Evolutionary conservation across 2,113 vertebrate genomes (phyloP).

Genomic region (Cacatua alba): DNA sequence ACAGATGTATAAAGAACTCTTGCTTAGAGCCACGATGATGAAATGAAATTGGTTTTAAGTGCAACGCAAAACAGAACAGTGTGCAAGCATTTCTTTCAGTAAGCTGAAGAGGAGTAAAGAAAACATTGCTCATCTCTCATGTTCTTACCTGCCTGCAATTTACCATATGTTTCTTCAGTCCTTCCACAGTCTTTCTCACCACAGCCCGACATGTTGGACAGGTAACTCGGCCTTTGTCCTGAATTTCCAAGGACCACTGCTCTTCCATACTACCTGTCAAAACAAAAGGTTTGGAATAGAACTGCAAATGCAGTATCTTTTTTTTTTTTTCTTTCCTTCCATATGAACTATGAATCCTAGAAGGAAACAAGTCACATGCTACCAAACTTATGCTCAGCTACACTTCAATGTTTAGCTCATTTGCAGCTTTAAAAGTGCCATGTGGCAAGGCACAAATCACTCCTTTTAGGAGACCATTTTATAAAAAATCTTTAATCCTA

Average conservation of each 20-base stretch:
- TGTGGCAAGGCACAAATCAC: background rate
- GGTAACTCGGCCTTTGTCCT: slow-evolving; percentile 87
- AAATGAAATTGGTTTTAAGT: background rate
- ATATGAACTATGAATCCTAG: background rate
- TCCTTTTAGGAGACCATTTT: background rate
- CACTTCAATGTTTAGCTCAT: background rate
- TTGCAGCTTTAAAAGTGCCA: background rate
- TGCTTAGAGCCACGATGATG: background rate
- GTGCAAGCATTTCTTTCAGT: background rate
- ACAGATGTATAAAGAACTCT: background rate
- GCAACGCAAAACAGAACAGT: background rate
- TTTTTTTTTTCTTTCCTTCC: accelerated
- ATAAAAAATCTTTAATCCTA: background rate
- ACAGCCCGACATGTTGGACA: slow-evolving; percentile 94
- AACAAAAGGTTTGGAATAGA: background rate
- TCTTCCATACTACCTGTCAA: slow-evolving; percentile 89
- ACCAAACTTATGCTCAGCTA: background rate
- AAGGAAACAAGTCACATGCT: background rate
- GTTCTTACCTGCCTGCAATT: slow-evolving; percentile 86
- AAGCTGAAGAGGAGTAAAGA: background rate
- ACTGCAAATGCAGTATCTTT: background rate
- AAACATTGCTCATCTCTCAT: background rate
- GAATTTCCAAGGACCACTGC: slow-evolving; percentile 90
- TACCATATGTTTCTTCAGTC: slow-evolving; percentile 93
- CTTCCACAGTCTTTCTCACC: slow-evolving; percentile 93